Conservation (phyloP, 2,113 vertebrate species). For the Meles meles region DNA sequence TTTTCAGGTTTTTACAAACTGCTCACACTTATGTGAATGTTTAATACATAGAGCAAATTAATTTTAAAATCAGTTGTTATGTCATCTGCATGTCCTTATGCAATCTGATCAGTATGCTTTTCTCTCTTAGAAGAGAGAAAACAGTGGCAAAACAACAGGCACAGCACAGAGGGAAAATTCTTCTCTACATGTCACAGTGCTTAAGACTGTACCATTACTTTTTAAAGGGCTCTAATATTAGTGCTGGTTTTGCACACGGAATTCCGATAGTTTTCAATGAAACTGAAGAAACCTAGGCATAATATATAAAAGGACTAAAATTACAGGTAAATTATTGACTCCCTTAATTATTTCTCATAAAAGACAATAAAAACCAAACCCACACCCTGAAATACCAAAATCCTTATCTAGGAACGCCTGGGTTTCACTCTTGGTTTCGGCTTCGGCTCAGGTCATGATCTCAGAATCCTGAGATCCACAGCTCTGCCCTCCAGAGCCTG, state of each 20-base stretch:
- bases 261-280: slow-evolving; percentile 39
- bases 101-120: neutral
- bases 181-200: neutral
- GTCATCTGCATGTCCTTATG: neutral
- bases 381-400: neutral
- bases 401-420: neutral
- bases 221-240: neutral
- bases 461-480: neutral
- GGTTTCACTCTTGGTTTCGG: neutral
- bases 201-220: neutral
- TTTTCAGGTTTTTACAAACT: slow-evolving; percentile 46
- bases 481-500: neutral
- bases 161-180: neutral
- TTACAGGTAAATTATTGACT: neutral
- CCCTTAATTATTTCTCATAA: neutral
- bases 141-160: neutral
- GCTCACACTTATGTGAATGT: neutral
- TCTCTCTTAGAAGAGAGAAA: neutral
- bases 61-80: slow-evolving; percentile 4
- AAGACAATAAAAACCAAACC: slow-evolving; percentile 14
- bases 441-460: neutral
- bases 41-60: slow-evolving; percentile 12
- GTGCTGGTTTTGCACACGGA: slow-evolving; percentile 14
- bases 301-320: slow-evolving; percentile 14
- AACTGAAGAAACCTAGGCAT: slow-evolving; percentile 1